These are phyloP conservation scores for Saccostrea glomerata DNA, from an alignment of 1,140 invertebrate genomes.

Conservation along the genomic window DNA sequence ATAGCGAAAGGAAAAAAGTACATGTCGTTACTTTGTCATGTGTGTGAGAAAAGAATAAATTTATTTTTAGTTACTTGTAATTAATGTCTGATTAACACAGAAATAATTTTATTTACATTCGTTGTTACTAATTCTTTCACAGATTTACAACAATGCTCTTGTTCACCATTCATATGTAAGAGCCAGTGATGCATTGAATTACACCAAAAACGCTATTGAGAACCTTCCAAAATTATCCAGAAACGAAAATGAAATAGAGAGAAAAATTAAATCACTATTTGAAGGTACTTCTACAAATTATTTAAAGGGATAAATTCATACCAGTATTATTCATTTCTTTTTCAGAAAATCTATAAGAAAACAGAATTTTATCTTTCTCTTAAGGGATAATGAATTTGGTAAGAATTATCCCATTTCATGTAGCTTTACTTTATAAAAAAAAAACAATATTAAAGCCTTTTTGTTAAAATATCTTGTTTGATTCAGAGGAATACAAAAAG, in stretches of 20 bases:
- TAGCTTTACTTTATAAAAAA: too few species aligned
- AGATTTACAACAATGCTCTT: conserved; percentile 23
- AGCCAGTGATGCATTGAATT: not conserved
- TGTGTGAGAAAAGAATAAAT: not conserved
- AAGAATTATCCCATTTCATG: too few species aligned
- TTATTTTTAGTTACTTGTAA: not conserved
- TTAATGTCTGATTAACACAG: not conserved
- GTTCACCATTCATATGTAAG: not conserved
- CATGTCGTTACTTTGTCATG: too few species aligned
- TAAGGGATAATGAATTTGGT: too few species aligned
- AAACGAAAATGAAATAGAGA: not conserved
- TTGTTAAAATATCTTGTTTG: too few species aligned
- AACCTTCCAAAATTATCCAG: not conserved
- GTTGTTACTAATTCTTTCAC: not conserved
- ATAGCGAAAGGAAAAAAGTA: too few species aligned
- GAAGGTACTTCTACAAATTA: not conserved
- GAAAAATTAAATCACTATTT: not conserved
- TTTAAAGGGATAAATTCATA: not conserved
- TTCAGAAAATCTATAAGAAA: too few species aligned
- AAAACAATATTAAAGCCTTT: too few species aligned
- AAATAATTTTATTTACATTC: not conserved
- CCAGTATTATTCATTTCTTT: too few species aligned
- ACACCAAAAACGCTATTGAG: not conserved
- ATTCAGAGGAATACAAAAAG: not conserved
- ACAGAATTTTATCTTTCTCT: not conserved